Evolutionary conservation across 2,888 invertebrate genomes (phyloP), one percentile per base, ranked within the genome.

Genomic region (Agrotis exclamationis): DNA sequence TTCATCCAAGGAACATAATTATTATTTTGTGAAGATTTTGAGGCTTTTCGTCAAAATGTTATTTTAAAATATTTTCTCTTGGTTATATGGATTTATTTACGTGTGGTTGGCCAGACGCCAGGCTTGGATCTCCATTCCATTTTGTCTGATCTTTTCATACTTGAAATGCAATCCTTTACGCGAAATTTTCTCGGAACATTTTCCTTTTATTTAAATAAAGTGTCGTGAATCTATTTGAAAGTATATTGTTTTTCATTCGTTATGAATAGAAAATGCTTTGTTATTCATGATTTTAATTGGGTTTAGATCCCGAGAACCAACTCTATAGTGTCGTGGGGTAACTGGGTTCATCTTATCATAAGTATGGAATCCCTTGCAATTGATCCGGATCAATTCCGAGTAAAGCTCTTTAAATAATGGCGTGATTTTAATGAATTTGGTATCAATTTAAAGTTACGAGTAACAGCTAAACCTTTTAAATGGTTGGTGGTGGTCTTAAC

Each of bases 111-210:
- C 77, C 5, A 50, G 16, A 5, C 22, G 74, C 79, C 77, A 74
- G 47, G n/a, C 3, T 50, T 1, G 16, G 44, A 16, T 62, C 22
- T 57, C 24, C 51, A 56, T 73, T 64, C 24, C 44, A 77, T 77
- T 64, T 24, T 7, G 28, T 68, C 44, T 51, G 73, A 74, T 74
- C 62, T 77, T 76, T 58, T 54, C 33, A 45, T 45, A 39, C 68
- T 71, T 64, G 64, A 68, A 78, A 56, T 62, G 60, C 60, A 73
- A 77, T 77, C 48, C 24, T 63, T 63, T 67, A 24, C n/a, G 45
- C 16, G n/a, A 28, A 33, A 18, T 53, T 73, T 57, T 45, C 45
- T 14, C n/a, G 48, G 24, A 67, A 48, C 11, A 60, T 51, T 44
- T 51, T 65, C 33, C n/a, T 63, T 59, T 45, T 59, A 56, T 62